A percentile compares a stretch with the other conserved stretches of the same genome.
phyloP scores from a whole-genome alignment of 2,113 vertebrate species.

The Lophius piscatorius region DNA sequence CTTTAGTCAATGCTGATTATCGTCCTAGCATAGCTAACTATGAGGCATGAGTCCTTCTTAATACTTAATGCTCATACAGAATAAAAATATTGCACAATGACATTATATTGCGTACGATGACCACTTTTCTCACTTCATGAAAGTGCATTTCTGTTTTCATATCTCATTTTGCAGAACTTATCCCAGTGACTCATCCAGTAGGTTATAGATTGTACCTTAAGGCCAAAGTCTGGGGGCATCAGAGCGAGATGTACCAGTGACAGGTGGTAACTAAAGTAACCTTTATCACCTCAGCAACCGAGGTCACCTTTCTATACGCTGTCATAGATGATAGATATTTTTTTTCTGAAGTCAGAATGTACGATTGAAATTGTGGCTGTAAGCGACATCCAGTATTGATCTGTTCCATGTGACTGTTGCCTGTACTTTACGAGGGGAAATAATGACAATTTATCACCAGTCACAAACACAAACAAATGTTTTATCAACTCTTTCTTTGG shows the following conservation, averaged over 20 bases:
- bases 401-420: slow-evolving; percentile 33
- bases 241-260: slow-evolving; percentile 59
- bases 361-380: slow-evolving; percentile 62
- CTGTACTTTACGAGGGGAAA: slow-evolving; percentile 4
- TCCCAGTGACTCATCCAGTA: slow-evolving; percentile 62
- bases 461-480: slow-evolving; percentile 5
- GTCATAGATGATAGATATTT: slow-evolving; percentile 70
- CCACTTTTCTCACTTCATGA: slow-evolving; percentile 29
- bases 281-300: slow-evolving; percentile 68
- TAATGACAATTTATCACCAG: slow-evolving; percentile 22
- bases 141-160: slow-evolving; percentile 58
- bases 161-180: slow-evolving; percentile 65
- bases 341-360: slow-evolving; percentile 34
- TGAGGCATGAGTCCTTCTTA: background rate
- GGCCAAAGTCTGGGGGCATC: slow-evolving; percentile 61
- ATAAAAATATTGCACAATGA: background rate
- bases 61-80: too few relatives aligned
- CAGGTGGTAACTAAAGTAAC: slow-evolving; percentile 71
- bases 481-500: slow-evolving; percentile 1
- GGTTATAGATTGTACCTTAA: slow-evolving; percentile 65
- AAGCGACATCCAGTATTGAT: slow-evolving; percentile 56
- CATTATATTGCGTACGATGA: too few relatives aligned
- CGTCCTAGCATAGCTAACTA: background rate
- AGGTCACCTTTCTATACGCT: slow-evolving; percentile 69
- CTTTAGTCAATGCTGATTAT: background rate